Conservation (phyloP, 1,140 invertebrate genomes). For the Drosophila insularis region DNA sequence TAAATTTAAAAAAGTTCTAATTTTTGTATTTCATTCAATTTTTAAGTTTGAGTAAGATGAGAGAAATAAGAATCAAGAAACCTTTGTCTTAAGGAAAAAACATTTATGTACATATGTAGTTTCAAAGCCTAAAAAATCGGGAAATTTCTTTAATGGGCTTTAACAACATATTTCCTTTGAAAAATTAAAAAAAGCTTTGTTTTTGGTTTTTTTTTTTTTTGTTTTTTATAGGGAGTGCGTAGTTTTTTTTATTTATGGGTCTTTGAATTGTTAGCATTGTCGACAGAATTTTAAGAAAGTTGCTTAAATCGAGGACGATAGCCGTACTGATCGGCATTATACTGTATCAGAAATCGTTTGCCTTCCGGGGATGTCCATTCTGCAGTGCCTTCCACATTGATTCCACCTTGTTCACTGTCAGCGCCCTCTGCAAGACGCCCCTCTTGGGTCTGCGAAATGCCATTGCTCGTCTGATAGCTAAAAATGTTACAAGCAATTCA, state of each 20-base stretch:
- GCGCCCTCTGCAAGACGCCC: constrained; percentile 85
- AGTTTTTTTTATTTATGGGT: constrained; percentile 6
- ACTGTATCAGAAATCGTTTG: constrained; percentile 84
- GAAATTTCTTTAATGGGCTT: too few species aligned
- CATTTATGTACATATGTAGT: too few species aligned
- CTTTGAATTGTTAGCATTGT: background rate
- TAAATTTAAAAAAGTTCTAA: too few species aligned
- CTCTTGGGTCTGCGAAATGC: constrained; percentile 86
- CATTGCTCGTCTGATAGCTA: constrained; percentile 88
- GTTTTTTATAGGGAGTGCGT: background rate
- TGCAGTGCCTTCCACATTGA: constrained; percentile 86
- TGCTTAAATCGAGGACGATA: constrained; percentile 87
- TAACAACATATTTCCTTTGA: too few species aligned
- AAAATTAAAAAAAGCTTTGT: background rate
- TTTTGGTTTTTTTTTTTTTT: background rate
- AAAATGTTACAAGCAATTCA: background rate
- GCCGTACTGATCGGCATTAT: constrained; percentile 89
- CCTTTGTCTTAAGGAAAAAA: too few species aligned
- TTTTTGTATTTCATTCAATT: too few species aligned
- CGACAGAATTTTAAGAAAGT: constrained; percentile 71
- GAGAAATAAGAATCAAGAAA: too few species aligned
- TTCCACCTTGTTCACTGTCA: constrained; percentile 68
- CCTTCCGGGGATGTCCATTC: constrained; percentile 87
- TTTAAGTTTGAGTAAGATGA: too few species aligned
- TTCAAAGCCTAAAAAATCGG: too few species aligned